A percentile compares a stretch with the other conserved stretches of the same genome.
Evolutionary conservation across 2,797 vertebrate species (phyloP).

Genomic region (Epinephelus malabaricus): DNA sequence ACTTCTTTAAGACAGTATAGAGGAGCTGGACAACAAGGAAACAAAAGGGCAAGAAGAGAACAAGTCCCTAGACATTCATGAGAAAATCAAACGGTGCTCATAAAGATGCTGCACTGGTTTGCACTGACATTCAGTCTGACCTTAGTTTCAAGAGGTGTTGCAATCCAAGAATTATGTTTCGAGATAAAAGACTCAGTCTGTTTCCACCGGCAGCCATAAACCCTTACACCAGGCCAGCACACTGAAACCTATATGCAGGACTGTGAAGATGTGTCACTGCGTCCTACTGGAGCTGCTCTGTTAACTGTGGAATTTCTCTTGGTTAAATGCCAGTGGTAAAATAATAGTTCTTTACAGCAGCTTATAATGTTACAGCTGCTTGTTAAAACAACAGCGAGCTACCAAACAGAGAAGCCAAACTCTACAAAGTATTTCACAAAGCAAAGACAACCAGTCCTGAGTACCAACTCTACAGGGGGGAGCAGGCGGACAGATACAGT

Average conservation of each 20-base stretch:
- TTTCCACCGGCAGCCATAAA: conserved; percentile 12
- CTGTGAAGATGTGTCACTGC: not conserved
- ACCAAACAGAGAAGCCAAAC: not conserved
- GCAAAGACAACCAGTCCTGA: not conserved
- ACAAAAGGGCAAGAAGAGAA: conserved; percentile 39
- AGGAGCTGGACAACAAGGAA: conserved; percentile 22
- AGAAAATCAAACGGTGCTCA: conserved; percentile 43
- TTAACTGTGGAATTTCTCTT: not conserved
- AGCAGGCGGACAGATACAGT: not conserved
- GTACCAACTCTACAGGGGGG: no score
- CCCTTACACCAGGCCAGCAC: not conserved
- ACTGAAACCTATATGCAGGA: not conserved
- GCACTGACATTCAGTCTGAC: conserved; percentile 45
- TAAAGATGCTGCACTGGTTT: conserved; percentile 56
- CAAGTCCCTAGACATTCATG: conserved; percentile 30
- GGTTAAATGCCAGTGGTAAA: not conserved
- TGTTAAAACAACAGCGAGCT: not conserved
- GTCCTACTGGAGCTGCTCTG: not conserved
- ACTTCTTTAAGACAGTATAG: not conserved
- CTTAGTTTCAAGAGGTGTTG: conserved; percentile 23
- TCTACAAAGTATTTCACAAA: not conserved
- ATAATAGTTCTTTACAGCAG: not conserved
- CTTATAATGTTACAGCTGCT: not conserved
- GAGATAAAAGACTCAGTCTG: not conserved
- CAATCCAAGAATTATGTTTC: conserved; percentile 12